phyloP scores from a whole-genome alignment of 2,888 invertebrate species.

The Cephus sareptanus region DNA sequence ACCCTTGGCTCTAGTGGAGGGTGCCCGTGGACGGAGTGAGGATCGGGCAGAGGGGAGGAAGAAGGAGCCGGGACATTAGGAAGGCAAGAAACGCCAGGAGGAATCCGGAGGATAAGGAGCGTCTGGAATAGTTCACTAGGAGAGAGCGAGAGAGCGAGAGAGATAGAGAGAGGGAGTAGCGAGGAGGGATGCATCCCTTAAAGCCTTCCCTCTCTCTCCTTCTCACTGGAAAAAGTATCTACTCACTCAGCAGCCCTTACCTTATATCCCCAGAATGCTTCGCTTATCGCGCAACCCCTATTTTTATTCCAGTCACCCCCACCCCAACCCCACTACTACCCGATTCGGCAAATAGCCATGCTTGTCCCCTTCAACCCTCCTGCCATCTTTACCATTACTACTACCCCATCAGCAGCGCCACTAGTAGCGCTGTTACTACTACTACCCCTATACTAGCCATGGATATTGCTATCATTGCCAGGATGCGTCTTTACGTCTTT shows the following conservation, averaged over 20 bases:
- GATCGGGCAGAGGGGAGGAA: conserved; percentile 28
- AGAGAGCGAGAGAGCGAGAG: conserved; percentile 12
- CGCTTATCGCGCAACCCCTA: conserved; percentile 40
- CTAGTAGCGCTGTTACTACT: not conserved
- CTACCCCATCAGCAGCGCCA: not conserved
- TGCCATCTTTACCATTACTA: not conserved
- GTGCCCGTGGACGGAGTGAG: conserved; percentile 18
- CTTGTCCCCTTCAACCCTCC: not conserved
- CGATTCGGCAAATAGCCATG: conserved; percentile 9
- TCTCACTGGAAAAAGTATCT: not conserved
- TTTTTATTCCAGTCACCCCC: conserved; percentile 37
- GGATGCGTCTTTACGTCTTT: not conserved
- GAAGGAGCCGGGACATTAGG: conserved; percentile 36
- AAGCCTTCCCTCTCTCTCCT: conserved; percentile 29
- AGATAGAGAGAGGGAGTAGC: conserved; percentile 2
- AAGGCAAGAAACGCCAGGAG: conserved; percentile 31
- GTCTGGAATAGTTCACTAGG: not conserved
- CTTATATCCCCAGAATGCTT: conserved; percentile 11
- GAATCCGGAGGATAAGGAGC: conserved; percentile 27
- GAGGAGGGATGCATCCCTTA: conserved; percentile 14
- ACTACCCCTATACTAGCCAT: not conserved
- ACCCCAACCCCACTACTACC: not conserved
- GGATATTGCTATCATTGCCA: not conserved
- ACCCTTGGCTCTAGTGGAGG: conserved; percentile 8
- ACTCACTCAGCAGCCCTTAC: not conserved